These are phyloP conservation scores for Poicephalus meyeri DNA, from an alignment of 2,113 vertebrate genomes.

Conservation along the genomic window DNA sequence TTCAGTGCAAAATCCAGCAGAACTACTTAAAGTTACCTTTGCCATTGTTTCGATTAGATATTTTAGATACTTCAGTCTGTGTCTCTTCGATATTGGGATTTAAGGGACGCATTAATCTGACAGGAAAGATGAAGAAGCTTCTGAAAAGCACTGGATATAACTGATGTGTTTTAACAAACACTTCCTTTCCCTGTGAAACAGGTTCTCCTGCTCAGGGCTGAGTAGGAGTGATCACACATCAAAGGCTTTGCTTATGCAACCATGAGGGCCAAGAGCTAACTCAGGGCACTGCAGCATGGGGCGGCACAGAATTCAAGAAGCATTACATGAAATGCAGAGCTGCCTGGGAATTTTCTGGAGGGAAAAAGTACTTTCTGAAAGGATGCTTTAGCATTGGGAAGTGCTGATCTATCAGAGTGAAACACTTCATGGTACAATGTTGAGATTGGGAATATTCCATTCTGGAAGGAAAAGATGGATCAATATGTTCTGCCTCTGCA, in stretches of 20 bases:
- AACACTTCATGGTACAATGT: not conserved
- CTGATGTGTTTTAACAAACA: not conserved
- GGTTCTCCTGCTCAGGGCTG: conserved; percentile 12
- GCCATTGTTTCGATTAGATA: fast-evolving
- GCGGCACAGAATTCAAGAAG: not conserved
- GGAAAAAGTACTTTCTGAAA: not conserved
- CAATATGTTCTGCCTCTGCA: not conserved
- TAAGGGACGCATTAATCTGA: not conserved
- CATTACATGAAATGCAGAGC: not conserved
- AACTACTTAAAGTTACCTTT: not conserved
- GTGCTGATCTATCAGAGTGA: not conserved
- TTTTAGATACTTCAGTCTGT: not conserved
- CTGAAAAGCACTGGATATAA: not conserved
- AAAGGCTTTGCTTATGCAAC: not conserved
- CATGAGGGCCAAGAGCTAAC: not conserved
- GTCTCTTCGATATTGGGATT: not conserved
- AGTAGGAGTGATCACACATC: not conserved
- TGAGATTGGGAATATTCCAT: not conserved
- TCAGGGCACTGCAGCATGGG: not conserved
- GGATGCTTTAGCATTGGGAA: not conserved
- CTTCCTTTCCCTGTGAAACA: not conserved
- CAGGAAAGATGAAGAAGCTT: not conserved
- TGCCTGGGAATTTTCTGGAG: not conserved
- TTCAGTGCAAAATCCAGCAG: not conserved
- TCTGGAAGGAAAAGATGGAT: not conserved